A percentile compares a stretch with the other conserved stretches of the same genome.
These are phyloP conservation scores for Helicoverpa zea DNA, from an alignment of 1,140 invertebrate genomes.

Conservation along the genomic window DNA sequence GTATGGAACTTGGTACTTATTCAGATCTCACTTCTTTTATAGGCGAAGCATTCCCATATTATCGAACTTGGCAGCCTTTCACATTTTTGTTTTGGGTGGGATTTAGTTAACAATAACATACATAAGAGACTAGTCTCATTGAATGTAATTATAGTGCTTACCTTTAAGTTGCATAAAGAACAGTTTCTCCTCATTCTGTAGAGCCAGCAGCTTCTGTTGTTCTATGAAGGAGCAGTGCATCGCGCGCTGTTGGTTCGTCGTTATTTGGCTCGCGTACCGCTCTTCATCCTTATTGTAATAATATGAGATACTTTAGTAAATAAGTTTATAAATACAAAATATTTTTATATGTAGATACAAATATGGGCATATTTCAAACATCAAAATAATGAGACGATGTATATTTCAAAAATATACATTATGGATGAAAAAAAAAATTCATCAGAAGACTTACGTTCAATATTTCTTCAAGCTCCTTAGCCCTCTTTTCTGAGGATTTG, in stretches of 20 bases:
- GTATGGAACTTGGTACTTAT: too few species aligned
- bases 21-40: too few species aligned
- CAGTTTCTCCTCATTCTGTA: conserved; percentile 82
- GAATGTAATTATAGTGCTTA: conserved; percentile 42
- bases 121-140: too few species aligned
- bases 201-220: conserved; percentile 76
- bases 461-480: conserved; percentile 82
- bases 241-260: conserved; percentile 76
- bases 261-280: conserved; percentile 76
- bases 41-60: too few species aligned
- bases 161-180: conserved; percentile 81
- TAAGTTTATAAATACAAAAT: background rate
- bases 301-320: background rate
- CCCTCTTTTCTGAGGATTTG: conserved; percentile 81
- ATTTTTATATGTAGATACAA: too few species aligned
- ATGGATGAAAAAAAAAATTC: too few species aligned
- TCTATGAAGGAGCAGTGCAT: conserved; percentile 83
- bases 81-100: too few species aligned
- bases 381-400: too few species aligned
- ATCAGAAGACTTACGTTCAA: conserved; percentile 83
- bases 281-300: conserved; percentile 77
- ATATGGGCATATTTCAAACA: too few species aligned
- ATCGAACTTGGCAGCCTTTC: too few species aligned
- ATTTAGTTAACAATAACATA: too few species aligned
- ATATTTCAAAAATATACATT: too few species aligned